Conservation (phyloP, 2,797 vertebrate genomes). For the Syndactyla subalaris region DNA sequence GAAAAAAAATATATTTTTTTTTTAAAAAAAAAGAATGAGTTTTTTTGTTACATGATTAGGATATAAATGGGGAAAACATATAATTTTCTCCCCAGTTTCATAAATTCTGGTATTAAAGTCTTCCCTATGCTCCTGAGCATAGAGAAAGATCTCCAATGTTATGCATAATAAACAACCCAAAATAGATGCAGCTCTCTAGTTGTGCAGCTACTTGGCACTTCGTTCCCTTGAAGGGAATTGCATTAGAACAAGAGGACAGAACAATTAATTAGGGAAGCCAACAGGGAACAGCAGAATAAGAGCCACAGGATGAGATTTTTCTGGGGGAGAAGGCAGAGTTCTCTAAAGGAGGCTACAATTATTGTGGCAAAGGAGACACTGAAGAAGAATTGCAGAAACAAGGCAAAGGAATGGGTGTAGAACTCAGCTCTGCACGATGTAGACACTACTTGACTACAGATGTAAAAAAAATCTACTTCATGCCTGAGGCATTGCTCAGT, state of each 20-base stretch:
- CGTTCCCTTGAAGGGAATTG: background rate
- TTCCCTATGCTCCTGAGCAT: background rate
- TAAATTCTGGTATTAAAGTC: background rate
- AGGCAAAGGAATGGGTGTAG: background rate
- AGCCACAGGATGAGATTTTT: background rate
- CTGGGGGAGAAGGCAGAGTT: background rate
- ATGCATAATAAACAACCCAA: background rate
- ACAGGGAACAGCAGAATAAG: background rate
- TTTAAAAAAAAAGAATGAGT: background rate
- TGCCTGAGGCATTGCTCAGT: background rate
- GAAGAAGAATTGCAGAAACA: background rate
- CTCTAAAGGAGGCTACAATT: background rate
- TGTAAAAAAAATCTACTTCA: background rate
- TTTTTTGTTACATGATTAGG: background rate
- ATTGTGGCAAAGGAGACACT: background rate
- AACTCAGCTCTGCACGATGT: background rate
- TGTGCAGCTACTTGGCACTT: background rate
- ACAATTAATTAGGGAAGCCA: background rate
- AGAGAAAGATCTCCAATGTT: background rate
- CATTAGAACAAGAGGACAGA: background rate
- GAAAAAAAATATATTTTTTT: too few species aligned
- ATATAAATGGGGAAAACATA: background rate
- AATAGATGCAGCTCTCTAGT: background rate
- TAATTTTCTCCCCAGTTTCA: background rate
- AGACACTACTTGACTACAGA: background rate